Conservation (phyloP, 2,113 vertebrate species). For the Zapus hudsonius region DNA sequence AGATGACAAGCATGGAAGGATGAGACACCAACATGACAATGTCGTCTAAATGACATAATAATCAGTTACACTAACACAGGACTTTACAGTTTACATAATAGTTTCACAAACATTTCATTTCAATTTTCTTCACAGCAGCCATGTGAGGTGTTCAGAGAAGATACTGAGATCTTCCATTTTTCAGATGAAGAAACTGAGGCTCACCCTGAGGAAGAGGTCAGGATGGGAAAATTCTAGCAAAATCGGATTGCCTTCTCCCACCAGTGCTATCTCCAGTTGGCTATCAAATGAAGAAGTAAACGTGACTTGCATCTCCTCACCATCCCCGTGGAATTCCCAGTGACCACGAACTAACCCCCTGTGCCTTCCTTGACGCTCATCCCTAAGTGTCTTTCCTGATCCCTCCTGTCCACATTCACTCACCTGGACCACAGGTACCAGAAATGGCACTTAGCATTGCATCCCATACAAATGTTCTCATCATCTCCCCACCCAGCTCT, state of each 20-base stretch:
- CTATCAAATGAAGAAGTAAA: neutral
- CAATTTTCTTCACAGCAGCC: neutral
- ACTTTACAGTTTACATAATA: slow-evolving; percentile 53
- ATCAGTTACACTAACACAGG: slow-evolving; percentile 32
- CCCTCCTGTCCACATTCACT: neutral
- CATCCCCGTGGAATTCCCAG: neutral
- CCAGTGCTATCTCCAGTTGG: neutral
- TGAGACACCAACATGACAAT: slow-evolving; percentile 27
- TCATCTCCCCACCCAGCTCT: neutral
- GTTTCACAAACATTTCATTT: slow-evolving; percentile 37
- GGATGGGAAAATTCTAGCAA: neutral
- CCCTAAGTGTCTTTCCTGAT: neutral
- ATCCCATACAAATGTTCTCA: neutral
- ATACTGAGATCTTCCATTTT: slow-evolving; percentile 53
- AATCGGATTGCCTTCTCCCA: neutral
- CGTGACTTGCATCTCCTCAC: neutral
- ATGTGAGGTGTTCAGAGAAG: slow-evolving; percentile 5
- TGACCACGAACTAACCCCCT: neutral
- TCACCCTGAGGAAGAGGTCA: neutral
- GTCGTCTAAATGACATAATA: slow-evolving; percentile 42
- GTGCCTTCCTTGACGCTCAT: accelerated
- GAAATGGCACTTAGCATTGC: neutral
- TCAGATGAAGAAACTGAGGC: slow-evolving; percentile 74
- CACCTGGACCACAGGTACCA: neutral
- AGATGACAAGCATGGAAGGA: neutral